phyloP scores from a whole-genome alignment of 2,113 vertebrate genomes.

The Pao palembangensis region DNA sequence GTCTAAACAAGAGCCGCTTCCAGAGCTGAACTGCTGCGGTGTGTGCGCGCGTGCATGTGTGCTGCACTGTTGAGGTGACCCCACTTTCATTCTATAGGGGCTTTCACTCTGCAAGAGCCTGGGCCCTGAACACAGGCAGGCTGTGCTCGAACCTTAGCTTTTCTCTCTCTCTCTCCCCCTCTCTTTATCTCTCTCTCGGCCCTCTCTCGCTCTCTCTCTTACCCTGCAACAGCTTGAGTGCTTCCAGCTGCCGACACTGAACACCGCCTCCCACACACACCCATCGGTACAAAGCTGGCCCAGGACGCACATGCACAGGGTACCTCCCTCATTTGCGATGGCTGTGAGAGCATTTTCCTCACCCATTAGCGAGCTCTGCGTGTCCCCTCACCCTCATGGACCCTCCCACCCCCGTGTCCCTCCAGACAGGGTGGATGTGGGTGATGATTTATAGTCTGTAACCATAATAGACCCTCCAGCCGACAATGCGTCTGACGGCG shows the following conservation, averaged over 20 bases:
- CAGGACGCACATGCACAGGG: constrained; percentile 19
- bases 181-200: too few species aligned
- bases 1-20: constrained; percentile 76
- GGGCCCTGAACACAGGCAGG: constrained; percentile 63
- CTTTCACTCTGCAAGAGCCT: constrained; percentile 70
- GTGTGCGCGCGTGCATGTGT: constrained; percentile 68
- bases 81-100: constrained; percentile 69
- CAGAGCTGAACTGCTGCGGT: constrained; percentile 66
- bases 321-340: constrained; percentile 66
- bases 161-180: constrained; percentile 24
- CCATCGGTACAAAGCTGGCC: constrained; percentile 44
- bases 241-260: constrained; percentile 82
- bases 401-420: constrained; percentile 26
- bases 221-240: constrained; percentile 74
- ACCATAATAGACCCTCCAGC: constrained; percentile 65
- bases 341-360: constrained; percentile 62
- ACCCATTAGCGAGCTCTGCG: constrained; percentile 18
- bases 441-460: constrained; percentile 79
- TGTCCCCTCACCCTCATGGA: constrained; percentile 13
- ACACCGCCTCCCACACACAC: constrained; percentile 64
- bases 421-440: constrained; percentile 71
- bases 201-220: too few species aligned
- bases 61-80: constrained; percentile 62
- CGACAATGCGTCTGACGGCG: constrained; percentile 48
- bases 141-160: constrained; percentile 62